Evolutionary conservation across 2,797 vertebrate species (phyloP).

Genomic region (Sebastiscus albofasciatus): DNA sequence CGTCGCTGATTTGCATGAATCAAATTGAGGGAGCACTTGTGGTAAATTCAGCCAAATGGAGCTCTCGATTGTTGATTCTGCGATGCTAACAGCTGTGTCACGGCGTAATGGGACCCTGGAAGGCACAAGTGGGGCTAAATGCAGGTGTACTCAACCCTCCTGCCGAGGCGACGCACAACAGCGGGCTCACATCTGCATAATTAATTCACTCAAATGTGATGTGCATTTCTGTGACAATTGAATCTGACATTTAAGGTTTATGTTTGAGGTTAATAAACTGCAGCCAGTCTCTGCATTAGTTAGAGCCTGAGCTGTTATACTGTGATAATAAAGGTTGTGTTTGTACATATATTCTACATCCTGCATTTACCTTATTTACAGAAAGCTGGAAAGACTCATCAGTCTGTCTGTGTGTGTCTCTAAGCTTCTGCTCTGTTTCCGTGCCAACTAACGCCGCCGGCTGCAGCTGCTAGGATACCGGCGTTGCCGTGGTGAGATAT

Average conservation of each 20-base stretch:
- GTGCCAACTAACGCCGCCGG: slow-evolving; percentile 50
- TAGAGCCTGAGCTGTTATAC: not conserved
- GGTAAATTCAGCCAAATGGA: slow-evolving; percentile 28
- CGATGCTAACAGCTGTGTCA: slow-evolving; percentile 37
- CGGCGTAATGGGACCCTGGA: slow-evolving; percentile 16
- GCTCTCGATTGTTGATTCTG: slow-evolving; percentile 41
- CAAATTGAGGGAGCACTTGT: slow-evolving; percentile 43
- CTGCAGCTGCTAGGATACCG: slow-evolving; percentile 62
- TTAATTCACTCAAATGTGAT: slow-evolving; percentile 4
- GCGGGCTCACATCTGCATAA: slow-evolving; percentile 27
- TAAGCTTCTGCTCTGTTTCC: slow-evolving; percentile 46
- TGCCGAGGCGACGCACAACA: not conserved
- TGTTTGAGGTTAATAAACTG: slow-evolving; percentile 1
- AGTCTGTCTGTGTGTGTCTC: slow-evolving; percentile 1
- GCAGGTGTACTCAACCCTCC: slow-evolving; percentile 37
- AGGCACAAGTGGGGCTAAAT: slow-evolving; percentile 38
- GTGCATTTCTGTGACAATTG: not conserved
- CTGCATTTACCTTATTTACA: slow-evolving; percentile 41
- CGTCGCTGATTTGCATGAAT: slow-evolving; percentile 40
- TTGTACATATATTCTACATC: slow-evolving; percentile 32
- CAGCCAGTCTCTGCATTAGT: not conserved
- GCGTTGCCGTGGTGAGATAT: slow-evolving; percentile 35
- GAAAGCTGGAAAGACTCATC: slow-evolving; percentile 6
- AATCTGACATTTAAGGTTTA: not conserved
- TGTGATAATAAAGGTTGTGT: not conserved